A percentile compares a stretch with the other conserved stretches of the same genome.
These are phyloP conservation scores for Gallinago jamesoni DNA, from an alignment of 2,113 vertebrate genomes.

Conservation along the genomic window DNA sequence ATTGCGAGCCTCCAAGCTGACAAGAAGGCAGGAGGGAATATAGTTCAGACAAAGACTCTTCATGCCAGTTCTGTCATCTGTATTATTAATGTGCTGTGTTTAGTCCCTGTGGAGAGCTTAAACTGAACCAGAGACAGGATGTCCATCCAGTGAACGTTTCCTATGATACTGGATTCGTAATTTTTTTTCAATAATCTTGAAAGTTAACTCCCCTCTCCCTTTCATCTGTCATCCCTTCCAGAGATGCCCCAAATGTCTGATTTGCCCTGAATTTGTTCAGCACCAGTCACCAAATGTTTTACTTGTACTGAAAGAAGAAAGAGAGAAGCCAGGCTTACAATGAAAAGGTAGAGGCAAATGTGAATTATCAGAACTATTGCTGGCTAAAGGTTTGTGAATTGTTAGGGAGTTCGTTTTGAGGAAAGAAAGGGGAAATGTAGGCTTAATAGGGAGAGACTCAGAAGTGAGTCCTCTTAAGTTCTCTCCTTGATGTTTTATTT, in stretches of 20 bases:
- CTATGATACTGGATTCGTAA: neutral
- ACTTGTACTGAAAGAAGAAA: neutral
- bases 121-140: conserved; percentile 33
- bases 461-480: neutral
- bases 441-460: neutral
- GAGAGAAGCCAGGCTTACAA: neutral
- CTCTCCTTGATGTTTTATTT: neutral
- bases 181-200: neutral
- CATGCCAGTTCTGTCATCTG: neutral
- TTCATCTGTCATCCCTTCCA: neutral
- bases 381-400: neutral
- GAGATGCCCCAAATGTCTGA: neutral
- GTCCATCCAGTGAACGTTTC: conserved; percentile 38
- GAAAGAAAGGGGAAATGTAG: neutral
- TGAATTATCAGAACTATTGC: neutral
- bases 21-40: conserved; percentile 14
- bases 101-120: conserved; percentile 20
- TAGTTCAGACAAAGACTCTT: conserved; percentile 19
- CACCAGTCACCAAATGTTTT: neutral
- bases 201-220: neutral
- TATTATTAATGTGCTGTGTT: conserved; percentile 40
- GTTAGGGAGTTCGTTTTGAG: neutral
- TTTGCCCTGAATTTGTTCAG: conserved; percentile 9
- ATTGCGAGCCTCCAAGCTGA: conserved; percentile 17
- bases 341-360: neutral